Conservation (phyloP, 2,113 vertebrate species). For the Gallinago jamesoni region DNA sequence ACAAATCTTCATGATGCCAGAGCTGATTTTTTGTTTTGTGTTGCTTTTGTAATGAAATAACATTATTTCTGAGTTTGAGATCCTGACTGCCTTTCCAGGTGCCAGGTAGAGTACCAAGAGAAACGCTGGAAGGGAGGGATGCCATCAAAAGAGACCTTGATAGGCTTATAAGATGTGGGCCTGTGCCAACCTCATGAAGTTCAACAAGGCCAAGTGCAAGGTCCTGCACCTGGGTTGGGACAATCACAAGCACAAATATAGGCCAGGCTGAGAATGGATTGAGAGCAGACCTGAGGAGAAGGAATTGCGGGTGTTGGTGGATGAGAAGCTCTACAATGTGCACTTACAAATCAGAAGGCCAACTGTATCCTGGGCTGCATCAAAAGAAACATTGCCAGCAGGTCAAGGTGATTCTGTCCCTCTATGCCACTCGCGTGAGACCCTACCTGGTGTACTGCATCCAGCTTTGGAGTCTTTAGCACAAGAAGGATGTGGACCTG, state of each 20-base stretch:
- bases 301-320: not conserved
- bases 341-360: not conserved
- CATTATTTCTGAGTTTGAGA: not conserved
- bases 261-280: not conserved
- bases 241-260: not conserved
- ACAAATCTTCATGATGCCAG: not conserved
- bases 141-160: not conserved
- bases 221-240: not conserved
- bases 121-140: not conserved
- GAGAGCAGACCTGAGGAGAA: not conserved
- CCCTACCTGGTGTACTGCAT: not conserved
- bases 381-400: not conserved
- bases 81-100: not conserved
- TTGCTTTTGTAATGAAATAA: not conserved
- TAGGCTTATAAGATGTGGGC: not conserved
- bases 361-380: not conserved
- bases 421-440: not conserved
- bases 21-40: not conserved
- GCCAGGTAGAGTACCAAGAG: not conserved
- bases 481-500: not conserved
- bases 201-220: not conserved
- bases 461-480: not conserved
- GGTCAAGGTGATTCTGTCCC: not conserved
- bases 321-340: not conserved
- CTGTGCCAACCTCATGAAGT: not conserved